Conservation (phyloP, 2,113 vertebrate genomes). For the Naja naja region DNA sequence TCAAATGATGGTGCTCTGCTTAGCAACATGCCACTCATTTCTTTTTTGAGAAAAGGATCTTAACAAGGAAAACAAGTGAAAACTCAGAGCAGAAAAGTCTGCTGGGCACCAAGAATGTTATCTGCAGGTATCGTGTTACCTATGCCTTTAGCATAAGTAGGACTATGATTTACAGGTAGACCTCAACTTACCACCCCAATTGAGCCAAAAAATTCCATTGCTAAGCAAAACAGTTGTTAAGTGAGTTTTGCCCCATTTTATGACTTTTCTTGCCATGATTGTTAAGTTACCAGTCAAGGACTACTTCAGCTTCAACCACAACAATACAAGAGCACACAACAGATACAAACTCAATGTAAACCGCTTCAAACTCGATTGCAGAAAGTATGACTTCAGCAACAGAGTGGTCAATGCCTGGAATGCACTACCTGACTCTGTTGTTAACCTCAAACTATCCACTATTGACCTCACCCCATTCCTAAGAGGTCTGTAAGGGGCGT, state of each 20-base stretch:
- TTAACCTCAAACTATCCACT: too few relatives aligned
- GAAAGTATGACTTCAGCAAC: too few relatives aligned
- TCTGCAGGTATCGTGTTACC: not conserved
- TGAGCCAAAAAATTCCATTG: not conserved
- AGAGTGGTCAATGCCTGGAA: too few relatives aligned
- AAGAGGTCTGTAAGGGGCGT: too few relatives aligned
- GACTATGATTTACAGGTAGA: not conserved
- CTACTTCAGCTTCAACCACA: too few relatives aligned
- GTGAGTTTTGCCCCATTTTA: not conserved
- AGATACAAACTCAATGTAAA: too few relatives aligned
- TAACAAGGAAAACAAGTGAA: not conserved
- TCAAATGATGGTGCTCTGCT: not conserved
- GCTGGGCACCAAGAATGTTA: not conserved
- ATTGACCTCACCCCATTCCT: too few relatives aligned
- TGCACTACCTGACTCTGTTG: too few relatives aligned
- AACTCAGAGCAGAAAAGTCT: not conserved
- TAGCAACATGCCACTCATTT: not conserved
- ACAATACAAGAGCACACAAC: too few relatives aligned
- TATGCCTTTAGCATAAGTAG: not conserved
- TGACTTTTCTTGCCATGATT: not conserved
- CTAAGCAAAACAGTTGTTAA: not conserved
- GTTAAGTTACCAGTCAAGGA: not conserved
- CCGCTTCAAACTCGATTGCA: too few relatives aligned
- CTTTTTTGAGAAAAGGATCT: not conserved
- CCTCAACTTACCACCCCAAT: not conserved